These are phyloP conservation scores for Bovichtus variegatus DNA, from an alignment of 2,797 vertebrate genomes.

Conservation along the genomic window DNA sequence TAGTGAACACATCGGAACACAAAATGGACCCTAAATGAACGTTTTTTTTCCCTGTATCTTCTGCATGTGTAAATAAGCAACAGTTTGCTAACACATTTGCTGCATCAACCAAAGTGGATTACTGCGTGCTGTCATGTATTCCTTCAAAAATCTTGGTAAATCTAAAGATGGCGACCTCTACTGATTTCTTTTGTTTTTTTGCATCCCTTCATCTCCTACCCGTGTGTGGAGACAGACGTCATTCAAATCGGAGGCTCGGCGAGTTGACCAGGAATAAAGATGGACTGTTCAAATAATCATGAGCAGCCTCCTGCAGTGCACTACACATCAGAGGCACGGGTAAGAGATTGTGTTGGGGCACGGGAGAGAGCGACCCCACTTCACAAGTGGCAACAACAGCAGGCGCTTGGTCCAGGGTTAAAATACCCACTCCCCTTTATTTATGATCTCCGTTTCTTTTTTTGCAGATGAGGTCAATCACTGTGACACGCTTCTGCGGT, in stretches of 20 bases:
- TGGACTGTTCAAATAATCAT: slow-evolving; percentile 43
- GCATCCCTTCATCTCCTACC: neutral
- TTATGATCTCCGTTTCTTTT: slow-evolving; percentile 37
- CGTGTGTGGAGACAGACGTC: neutral
- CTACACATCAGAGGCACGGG: slow-evolving; percentile 26
- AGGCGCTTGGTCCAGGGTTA: slow-evolving; percentile 9
- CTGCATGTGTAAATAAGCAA: neutral
- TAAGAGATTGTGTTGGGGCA: neutral
- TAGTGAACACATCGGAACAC: neutral
- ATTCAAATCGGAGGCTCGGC: slow-evolving; percentile 20
- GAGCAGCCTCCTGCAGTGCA: slow-evolving; percentile 27
- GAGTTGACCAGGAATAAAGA: slow-evolving; percentile 27
- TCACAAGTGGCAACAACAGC: neutral
- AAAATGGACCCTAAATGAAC: neutral
- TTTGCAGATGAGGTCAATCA: slow-evolving; percentile 51
- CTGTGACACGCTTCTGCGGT: slow-evolving; percentile 25
- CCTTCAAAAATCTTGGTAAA: neutral
- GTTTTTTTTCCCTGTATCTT: neutral
- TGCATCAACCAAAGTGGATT: neutral
- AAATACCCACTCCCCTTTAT: slow-evolving; percentile 16
- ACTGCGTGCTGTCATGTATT: too few relatives aligned
- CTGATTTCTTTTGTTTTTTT: neutral
- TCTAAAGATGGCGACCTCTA: neutral
- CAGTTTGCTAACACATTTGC: too few relatives aligned
- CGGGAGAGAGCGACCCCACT: neutral